phyloP scores from a whole-genome alignment of 2,888 invertebrate species.

The Tryphoninae sp. region DNA sequence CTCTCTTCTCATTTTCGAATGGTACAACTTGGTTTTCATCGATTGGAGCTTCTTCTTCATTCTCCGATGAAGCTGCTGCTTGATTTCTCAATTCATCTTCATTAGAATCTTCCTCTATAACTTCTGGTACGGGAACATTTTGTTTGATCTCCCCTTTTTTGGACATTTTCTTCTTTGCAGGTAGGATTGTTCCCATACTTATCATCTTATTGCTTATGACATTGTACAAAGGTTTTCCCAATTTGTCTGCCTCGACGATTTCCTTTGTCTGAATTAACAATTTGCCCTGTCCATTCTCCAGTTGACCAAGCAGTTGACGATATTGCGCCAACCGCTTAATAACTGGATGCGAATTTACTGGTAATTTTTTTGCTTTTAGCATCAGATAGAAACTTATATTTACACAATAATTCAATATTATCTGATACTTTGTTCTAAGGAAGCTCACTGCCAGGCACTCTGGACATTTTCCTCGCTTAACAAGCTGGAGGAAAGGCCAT shows the following conservation, averaged over 20 bases:
- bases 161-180: conserved; percentile 80
- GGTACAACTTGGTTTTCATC: conserved; percentile 69
- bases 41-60: conserved; percentile 59
- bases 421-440: conserved; percentile 86
- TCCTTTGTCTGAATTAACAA: conserved; percentile 87
- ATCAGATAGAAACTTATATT: conserved; percentile 94
- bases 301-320: conserved; percentile 88
- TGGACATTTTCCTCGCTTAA: conserved; percentile 85
- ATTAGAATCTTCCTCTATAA: conserved; percentile 64
- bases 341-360: conserved; percentile 93
- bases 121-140: conserved; percentile 78
- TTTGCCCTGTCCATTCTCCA: conserved; percentile 87
- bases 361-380: conserved; percentile 89
- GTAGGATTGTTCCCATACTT: conserved; percentile 41
- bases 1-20: conserved; percentile 85
- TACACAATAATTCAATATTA: conserved; percentile 90
- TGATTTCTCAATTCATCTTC: conserved; percentile 46
- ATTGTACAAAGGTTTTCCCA: conserved; percentile 81
- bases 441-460: conserved; percentile 87
- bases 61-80: conserved; percentile 66
- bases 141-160: conserved; percentile 71
- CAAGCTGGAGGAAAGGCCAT: conserved; percentile 86
- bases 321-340: conserved; percentile 92
- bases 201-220: conserved; percentile 60
- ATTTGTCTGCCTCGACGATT: conserved; percentile 83